Percentiles rank a stretch among this genome's conserved stretches.
These are phyloP conservation scores for Dysdera silvatica DNA, from an alignment of 1,140 invertebrate species.

Conservation along the genomic window DNA sequence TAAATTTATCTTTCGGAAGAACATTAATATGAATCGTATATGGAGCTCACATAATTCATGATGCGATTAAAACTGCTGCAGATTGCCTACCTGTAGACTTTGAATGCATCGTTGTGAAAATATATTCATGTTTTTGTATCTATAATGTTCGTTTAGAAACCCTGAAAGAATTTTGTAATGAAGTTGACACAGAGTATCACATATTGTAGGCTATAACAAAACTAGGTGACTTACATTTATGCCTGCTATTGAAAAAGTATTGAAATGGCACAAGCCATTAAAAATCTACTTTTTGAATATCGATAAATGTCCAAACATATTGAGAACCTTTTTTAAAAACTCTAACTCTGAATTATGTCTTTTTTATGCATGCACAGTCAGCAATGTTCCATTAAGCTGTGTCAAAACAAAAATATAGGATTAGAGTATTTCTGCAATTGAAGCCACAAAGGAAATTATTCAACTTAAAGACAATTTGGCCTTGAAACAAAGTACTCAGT, in stretches of 20 bases:
- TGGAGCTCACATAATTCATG: slow-evolving; percentile 8
- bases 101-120: slow-evolving; percentile 37
- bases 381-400: no score
- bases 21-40: slow-evolving; percentile 5
- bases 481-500: no score
- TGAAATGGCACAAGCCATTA: neutral
- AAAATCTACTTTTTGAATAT: slow-evolving; percentile 10
- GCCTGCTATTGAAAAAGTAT: no score
- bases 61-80: slow-evolving; percentile 26
- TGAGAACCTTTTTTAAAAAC: slow-evolving; percentile 9
- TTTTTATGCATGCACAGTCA: slow-evolving; percentile 2
- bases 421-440: no score
- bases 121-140: slow-evolving; percentile 39
- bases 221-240: no score
- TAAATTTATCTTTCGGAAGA: neutral
- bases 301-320: neutral
- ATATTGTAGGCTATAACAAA: neutral
- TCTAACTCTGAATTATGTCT: neutral
- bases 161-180: slow-evolving; percentile 32
- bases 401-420: no score
- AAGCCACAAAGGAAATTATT: no score
- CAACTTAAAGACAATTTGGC: no score
- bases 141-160: slow-evolving; percentile 36
- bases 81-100: slow-evolving; percentile 37
- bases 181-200: neutral